These are phyloP conservation scores for Trichomalopsis sarcophagae DNA, from an alignment of 1,140 invertebrate genomes.

Conservation along the genomic window DNA sequence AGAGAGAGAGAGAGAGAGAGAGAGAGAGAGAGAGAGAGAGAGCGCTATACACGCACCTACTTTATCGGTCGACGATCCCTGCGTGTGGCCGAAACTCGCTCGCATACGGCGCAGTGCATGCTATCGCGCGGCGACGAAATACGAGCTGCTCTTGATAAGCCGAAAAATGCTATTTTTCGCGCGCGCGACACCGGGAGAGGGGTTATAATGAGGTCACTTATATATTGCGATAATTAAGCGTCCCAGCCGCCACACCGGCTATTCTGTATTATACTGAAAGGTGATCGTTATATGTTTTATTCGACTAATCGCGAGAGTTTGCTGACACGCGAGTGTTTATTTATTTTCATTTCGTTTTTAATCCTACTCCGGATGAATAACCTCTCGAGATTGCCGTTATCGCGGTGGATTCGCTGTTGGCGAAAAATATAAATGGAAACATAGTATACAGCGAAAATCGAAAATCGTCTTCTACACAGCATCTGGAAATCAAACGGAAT, in stretches of 20 bases:
- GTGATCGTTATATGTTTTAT: too few species aligned
- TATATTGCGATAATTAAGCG: not conserved
- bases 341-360: too few species aligned
- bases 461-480: too few species aligned
- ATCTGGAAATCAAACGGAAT: not conserved
- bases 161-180: constrained; percentile 13
- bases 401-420: too few species aligned
- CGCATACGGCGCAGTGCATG: not conserved
- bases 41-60: constrained; percentile 24
- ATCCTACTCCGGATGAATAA: too few species aligned
- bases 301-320: too few species aligned
- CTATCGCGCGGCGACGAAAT: constrained; percentile 10
- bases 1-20: not conserved
- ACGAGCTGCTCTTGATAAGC: constrained; percentile 35
- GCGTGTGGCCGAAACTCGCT: constrained; percentile 39
- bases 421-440: too few species aligned
- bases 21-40: not conserved
- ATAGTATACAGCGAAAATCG: too few species aligned
- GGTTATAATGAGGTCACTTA: constrained; percentile 16
- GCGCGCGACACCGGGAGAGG: too few species aligned
- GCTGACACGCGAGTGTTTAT: too few species aligned
- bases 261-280: not conserved
- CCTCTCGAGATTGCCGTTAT: too few species aligned
- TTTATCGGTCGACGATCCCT: constrained; percentile 54
- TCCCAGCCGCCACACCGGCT: not conserved